Percentiles rank a stretch among this genome's conserved stretches.
Conservation (phyloP, 2,797 vertebrate species). For the Acrossocheilus wenchowensis region DNA sequence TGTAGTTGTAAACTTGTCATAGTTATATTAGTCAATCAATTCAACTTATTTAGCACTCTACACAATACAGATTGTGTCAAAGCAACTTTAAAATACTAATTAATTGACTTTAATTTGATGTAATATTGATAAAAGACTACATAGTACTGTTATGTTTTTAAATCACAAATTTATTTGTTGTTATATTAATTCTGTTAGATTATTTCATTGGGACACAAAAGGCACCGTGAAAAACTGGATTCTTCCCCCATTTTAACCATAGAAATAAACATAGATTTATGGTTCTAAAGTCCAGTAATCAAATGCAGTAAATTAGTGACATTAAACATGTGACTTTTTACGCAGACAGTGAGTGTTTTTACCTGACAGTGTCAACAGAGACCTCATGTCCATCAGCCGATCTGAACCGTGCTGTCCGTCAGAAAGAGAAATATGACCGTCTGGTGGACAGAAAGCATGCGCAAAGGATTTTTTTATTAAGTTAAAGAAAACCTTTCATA, state of each 20-base stretch:
- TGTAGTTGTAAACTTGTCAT: too few relatives aligned
- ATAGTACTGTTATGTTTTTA: too few relatives aligned
- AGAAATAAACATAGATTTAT: neutral
- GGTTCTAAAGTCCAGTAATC: neutral
- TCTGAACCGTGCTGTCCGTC: neutral
- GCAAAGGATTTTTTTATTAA: too few relatives aligned
- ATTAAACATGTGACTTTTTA: neutral
- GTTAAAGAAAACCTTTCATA: too few relatives aligned
- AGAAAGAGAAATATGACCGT: slow-evolving; percentile 7
- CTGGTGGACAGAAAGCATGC: neutral
- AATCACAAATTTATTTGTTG: too few relatives aligned
- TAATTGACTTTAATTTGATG: too few relatives aligned
- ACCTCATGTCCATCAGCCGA: neutral
- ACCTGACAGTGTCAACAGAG: slow-evolving; percentile 16
- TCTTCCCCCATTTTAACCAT: neutral
- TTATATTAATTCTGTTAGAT: too few relatives aligned
- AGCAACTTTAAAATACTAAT: too few relatives aligned
- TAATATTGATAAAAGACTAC: too few relatives aligned
- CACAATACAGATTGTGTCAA: too few relatives aligned
- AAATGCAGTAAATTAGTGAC: neutral
- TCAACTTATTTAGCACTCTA: too few relatives aligned
- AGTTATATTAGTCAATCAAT: too few relatives aligned
- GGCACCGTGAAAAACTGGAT: neutral
- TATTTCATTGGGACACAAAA: neutral
- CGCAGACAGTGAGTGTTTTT: neutral